Conservation (phyloP, 2,113 vertebrate species). For the Cyprinodon brontotheroides region DNA sequence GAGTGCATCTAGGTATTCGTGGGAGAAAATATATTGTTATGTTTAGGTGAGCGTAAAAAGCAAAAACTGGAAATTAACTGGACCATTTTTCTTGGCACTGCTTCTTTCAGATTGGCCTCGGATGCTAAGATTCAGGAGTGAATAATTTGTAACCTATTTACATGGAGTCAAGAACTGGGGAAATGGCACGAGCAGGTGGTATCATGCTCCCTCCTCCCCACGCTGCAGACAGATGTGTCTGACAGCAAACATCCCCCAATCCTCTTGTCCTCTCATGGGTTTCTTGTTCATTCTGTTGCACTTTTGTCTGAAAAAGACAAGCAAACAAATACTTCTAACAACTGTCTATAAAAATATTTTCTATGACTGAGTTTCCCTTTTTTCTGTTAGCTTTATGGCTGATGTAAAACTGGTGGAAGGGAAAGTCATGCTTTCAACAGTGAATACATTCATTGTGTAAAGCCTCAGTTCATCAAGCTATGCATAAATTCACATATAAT, state of each 20-base stretch:
- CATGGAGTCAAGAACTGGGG: slow-evolving; percentile 62
- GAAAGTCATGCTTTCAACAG: not conserved
- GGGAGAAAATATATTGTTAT: slow-evolving; percentile 40
- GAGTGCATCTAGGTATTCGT: slow-evolving; percentile 24
- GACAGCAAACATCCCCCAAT: slow-evolving; percentile 46
- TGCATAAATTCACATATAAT: not conserved
- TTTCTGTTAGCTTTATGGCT: not conserved
- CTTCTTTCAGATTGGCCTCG: slow-evolving; percentile 35
- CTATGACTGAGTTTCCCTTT: not conserved
- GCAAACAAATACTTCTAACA: slow-evolving; percentile 37
- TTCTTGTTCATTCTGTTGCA: slow-evolving; percentile 41
- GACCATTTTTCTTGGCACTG: slow-evolving; percentile 59
- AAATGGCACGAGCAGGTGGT: slow-evolving; percentile 74
- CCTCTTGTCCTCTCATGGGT: slow-evolving; percentile 41
- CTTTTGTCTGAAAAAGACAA: slow-evolving; percentile 52
- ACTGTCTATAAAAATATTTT: not conserved
- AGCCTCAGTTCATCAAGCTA: not conserved
- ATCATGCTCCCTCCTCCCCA: slow-evolving; percentile 37
- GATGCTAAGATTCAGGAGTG: slow-evolving; percentile 62
- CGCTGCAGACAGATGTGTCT: slow-evolving; percentile 65
- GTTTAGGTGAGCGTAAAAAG: slow-evolving; percentile 30
- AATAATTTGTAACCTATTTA: slow-evolving; percentile 79
- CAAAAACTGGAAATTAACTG: slow-evolving; percentile 63
- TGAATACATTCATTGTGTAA: not conserved
- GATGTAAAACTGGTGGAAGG: not conserved